Evolutionary conservation across 2,797 vertebrate species (phyloP), one percentile per base, ranked within the genome.

Genomic region (Todus mexicanus): DNA sequence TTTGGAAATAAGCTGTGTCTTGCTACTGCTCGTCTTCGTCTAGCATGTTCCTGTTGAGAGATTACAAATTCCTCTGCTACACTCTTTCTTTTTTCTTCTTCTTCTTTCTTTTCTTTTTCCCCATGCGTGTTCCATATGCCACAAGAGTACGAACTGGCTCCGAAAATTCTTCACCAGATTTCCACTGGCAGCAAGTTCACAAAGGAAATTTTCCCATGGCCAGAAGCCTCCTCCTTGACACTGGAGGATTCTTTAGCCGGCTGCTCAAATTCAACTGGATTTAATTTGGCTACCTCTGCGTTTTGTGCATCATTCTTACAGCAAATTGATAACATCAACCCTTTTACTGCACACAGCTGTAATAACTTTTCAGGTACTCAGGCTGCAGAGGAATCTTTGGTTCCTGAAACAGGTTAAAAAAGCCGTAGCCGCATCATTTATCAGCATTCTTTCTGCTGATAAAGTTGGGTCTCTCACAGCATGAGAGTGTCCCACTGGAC

Each of bases 381-480:
- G 35, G 33, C 54, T 75, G 4, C 8, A 29, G 51, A 47, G 69
- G 23, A 79, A 16, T 23, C 61, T 95, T 65, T 84, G 26, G 11
- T 66, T 65, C 23, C 40, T 85, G 38, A 16, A 63, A 57, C 20
- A 33, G 11, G 8, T 54, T 64, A 17, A 43, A 56, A 61, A 11
- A 1, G 2, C 31, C 10, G 0, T 4, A 60, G 40, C 26, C 8
- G 22, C 53, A 56, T 38, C n/a, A n/a, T n/a, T n/a, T n/a, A n/a
- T n/a, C 50, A 78, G 16, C 27, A 61, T 43, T 0, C 6, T 51
- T 57, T 63, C 17, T 57, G 6, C 18, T 48, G 69, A 13, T 40
- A 10, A 11, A 42, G 66, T 31, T 48, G 8, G 10, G 17, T 59
- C 43, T 63, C 42, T 65, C 7, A 4, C 12, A 43, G 38, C 35